Conservation (phyloP, 2,888 invertebrate species). For the Parnassius orleans region DNA sequence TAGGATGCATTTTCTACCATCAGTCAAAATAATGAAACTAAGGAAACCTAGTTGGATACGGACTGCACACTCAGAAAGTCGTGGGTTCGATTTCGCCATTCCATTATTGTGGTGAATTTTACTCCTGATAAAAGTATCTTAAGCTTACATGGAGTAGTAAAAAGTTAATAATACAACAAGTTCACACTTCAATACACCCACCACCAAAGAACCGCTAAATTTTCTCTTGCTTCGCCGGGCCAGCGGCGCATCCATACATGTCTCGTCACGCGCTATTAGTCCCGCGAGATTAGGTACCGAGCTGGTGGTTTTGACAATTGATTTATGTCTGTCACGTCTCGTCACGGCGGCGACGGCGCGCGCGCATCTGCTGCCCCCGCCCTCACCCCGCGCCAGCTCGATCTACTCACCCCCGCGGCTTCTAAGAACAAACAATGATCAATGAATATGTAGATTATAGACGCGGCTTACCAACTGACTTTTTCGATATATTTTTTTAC, state of each 20-base stretch:
- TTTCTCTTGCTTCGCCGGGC: neutral
- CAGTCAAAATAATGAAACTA: too few relatives aligned
- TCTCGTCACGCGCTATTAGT: constrained; percentile 56
- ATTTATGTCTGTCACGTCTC: constrained; percentile 79
- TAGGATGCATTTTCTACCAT: too few relatives aligned
- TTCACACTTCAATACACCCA: neutral
- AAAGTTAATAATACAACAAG: too few relatives aligned
- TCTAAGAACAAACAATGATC: constrained; percentile 49
- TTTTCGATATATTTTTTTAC: too few relatives aligned
- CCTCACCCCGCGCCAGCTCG: constrained; percentile 31
- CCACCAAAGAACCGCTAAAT: neutral
- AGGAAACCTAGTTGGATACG: too few relatives aligned
- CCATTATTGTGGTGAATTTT: too few relatives aligned
- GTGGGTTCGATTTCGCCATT: too few relatives aligned
- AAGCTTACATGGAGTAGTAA: too few relatives aligned
- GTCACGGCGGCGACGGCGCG: constrained; percentile 72
- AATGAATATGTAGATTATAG: constrained; percentile 43
- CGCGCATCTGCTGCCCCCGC: constrained; percentile 58
- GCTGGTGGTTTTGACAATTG: constrained; percentile 75
- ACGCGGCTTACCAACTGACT: neutral
- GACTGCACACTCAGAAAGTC: too few relatives aligned
- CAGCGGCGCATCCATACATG: constrained; percentile 48
- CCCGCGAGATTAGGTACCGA: constrained; percentile 60
- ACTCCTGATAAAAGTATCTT: too few relatives aligned
- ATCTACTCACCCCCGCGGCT: constrained; percentile 32